Base-by-base conservation (phyloP, 2,797 vertebrate species). In the Ptychadena robeensis region DNA sequence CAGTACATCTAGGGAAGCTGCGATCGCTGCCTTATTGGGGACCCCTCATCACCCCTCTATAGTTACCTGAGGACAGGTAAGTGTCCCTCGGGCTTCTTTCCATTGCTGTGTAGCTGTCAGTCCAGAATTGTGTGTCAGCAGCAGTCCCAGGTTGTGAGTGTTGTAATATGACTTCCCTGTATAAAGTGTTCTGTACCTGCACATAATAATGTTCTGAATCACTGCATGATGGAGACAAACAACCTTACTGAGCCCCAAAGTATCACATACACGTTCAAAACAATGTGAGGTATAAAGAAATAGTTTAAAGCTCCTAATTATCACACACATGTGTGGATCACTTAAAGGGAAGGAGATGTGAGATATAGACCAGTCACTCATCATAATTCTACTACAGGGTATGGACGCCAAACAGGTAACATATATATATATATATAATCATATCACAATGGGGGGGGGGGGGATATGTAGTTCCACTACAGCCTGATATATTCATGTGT, bases 201-300 rank as follows among this genome's bases (percentile, higher is more conserved):
- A 61, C 32, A 70, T 79, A 70, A 31, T 12, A 38, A 38, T 79
- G 25, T 3, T 27, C 9, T 79, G 66, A 79, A 37, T 79, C 77
- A 79, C 65, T 34, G 7, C n/a, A 64, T 3, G 15, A 22, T 53
- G 18, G 44, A 5, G 7, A 5, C 2, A 53, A 53, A 34, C 37
- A 34, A 25, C 44, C 2, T 38, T 25, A 31, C 31, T 9, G 18
- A 28, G 9, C 12, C 3, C 2, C n/a, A 79, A 57, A 69, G 18
- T 28, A 61, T 67, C 70, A n/a, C n/a, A 22, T 37, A 9, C 18
- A 35, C 38, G 4, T 59, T 37, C 77, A 70, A 70, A 70, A 79
- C 77, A 79, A 37, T 32, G 32, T 3, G 4, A 15, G 10, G 34
- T 12, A 66, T 77, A 30, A 32, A 48, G 37, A 73, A 1, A 73